A percentile compares a stretch with the other conserved stretches of the same genome.
Evolutionary conservation across 2,888 invertebrate genomes (phyloP).

Genomic region (Linnaemya vulpina): DNA sequence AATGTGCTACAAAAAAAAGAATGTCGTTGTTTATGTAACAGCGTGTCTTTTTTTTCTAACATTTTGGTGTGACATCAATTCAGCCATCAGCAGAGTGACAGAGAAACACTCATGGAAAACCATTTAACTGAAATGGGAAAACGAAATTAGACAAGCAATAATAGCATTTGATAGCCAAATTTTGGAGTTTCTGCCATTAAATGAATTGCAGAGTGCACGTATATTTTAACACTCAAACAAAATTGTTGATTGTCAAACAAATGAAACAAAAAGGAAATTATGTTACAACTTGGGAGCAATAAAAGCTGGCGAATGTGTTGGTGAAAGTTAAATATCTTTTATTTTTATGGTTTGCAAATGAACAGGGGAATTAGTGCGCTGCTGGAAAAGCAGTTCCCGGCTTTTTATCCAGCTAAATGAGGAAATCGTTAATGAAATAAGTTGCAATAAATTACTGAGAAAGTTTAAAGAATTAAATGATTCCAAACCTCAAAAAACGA

Average conservation of each 20-base stretch:
- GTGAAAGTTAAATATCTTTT: neutral
- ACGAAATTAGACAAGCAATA: constrained; percentile 61
- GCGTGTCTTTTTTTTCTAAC: neutral
- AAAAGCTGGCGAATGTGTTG: neutral
- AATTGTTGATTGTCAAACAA: neutral
- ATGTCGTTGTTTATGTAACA: neutral
- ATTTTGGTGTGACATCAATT: neutral
- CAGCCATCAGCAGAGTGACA: neutral
- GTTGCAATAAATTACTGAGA: too few relatives aligned
- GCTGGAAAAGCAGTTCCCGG: too few relatives aligned
- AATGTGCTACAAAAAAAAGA: constrained; percentile 8
- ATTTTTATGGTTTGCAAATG: neutral
- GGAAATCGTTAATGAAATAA: too few relatives aligned
- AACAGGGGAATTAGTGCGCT: too few relatives aligned
- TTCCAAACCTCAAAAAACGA: too few relatives aligned
- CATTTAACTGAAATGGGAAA: constrained; percentile 68
- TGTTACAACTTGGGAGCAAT: neutral
- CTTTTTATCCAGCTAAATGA: too few relatives aligned
- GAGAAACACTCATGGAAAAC: constrained; percentile 24
- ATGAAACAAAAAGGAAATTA: neutral
- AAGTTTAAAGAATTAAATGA: too few relatives aligned
- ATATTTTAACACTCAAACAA: neutral
- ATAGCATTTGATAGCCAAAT: constrained; percentile 76
- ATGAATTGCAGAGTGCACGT: neutral
- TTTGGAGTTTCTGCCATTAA: constrained; percentile 75